These are phyloP conservation scores for Oxystoma pomonae DNA, from an alignment of 2,888 invertebrate species.

Conservation along the genomic window DNA sequence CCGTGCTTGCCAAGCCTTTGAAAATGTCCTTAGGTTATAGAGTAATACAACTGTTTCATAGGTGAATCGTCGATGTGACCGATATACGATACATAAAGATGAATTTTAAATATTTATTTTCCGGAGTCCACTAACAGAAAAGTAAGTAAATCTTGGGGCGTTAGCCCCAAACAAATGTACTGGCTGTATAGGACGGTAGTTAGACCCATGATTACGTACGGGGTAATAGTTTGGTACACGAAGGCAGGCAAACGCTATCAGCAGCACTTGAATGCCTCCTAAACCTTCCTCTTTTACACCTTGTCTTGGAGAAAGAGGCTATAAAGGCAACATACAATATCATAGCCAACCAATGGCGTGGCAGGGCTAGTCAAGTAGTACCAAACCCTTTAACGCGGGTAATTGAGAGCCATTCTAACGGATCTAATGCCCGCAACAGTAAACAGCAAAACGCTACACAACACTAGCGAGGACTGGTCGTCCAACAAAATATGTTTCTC, in stretches of 20 bases:
- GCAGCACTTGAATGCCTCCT: background rate
- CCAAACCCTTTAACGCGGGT: background rate
- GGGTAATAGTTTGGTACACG: background rate
- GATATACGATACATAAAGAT: too few relatives aligned
- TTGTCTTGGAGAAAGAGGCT: background rate
- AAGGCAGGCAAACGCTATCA: background rate
- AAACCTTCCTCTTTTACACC: background rate
- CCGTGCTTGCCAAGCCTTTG: too few relatives aligned
- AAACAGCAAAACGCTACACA: background rate
- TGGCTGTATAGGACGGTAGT: background rate
- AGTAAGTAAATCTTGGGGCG: too few relatives aligned
- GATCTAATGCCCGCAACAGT: too few relatives aligned
- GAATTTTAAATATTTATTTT: too few relatives aligned
- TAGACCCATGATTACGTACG: background rate
- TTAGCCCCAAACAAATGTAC: background rate
- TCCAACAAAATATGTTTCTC: background rate
- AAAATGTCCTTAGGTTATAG: too few relatives aligned
- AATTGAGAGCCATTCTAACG: too few relatives aligned
- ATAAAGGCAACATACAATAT: background rate
- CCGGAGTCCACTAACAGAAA: too few relatives aligned
- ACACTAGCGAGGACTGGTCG: background rate
- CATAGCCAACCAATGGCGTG: background rate
- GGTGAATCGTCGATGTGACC: too few relatives aligned
- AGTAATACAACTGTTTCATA: too few relatives aligned
- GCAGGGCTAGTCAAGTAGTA: background rate